Evolutionary conservation across 2,888 invertebrate genomes (phyloP), one percentile per base, ranked within the genome.

Genomic region (Leptopterna dolabrata): DNA sequence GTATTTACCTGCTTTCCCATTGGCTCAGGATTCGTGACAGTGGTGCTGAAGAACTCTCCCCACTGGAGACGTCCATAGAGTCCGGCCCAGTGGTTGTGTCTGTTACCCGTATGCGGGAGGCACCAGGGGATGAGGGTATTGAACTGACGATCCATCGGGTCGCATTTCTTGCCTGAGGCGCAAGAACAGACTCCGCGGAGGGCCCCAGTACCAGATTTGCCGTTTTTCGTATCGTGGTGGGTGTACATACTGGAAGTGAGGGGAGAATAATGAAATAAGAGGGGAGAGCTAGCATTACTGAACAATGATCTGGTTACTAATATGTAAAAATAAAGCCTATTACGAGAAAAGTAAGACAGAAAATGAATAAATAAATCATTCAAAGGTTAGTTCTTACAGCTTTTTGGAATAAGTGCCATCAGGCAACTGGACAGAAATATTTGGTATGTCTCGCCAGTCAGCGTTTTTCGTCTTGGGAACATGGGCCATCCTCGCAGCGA

Each of bases 41-140:
- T 97, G 0, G 97, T 97, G 90, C 95, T 95, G 92, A 97, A 97
- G 93, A 95, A 96, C 3, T 96, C 96, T 90, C 95, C 95, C 96
- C 96, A 96, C 89, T 95, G 95, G 14, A 97, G 92, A 45, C 97
- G 94, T 0, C 93, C 97, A 91, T 97, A 97, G 47, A 97, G 93
- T 0, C 97, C 97, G 0, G 96, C 94, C 97, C 97, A 97, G 92
- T 97, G 93, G 92, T 96, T 96, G 92, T 97, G 96, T 24, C 96
- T 92, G 92, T 96, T 96, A 80, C 94, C 96, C 0, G 97, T 97
- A 91, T 97, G 97, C 13, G 97, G 96, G 90, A 97, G 93, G 91
- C 97, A 97, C 97, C 97, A 97, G 0, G 97, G 97, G 85, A 97
- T 96, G 88, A 97, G 92, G 4, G 97, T 97, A 92, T 96, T 95